Evolutionary conservation across 2,113 vertebrate species (phyloP), one percentile per base, ranked within the genome.

Genomic region (Meriones unguiculatus): DNA sequence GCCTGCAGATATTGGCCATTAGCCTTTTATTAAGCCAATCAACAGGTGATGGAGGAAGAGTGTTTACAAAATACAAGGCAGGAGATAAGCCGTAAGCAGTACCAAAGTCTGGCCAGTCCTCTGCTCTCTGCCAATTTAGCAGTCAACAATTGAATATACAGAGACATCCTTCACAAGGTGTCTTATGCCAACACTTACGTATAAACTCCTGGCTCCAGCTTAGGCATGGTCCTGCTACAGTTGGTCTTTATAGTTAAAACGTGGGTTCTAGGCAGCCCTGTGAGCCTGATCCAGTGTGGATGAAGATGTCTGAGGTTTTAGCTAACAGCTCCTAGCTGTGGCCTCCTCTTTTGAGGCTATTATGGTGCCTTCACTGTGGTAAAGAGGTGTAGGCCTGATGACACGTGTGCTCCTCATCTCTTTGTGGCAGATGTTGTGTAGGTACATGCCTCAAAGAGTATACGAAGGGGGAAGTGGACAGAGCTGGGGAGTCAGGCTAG

Each of bases 331-430:
- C 59, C 82, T 89, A 0, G 0, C 59, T 76, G 57, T 77, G 65
- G 5, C 73, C 67, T 50, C n/a, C 17, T 12, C 54, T 20, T 35
- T 69, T 12, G 52, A 11, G 41, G 38, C 50, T 7, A 11, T 73
- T 6, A 0, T 0, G 1, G 50, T 28, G 64, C 32, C 30, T 4
- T 35, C 0, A 0, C 50, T 75, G 22, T 67, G 4, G 73, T n/a
- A 25, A 65, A 46, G 72, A n/a, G 1, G 2, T 38, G 13, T 12
- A 2, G 5, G 41, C 1, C 6, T 25, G 76, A 12, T 46, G 82
- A 25, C 9, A 59, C 14, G 25, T 15, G n/a, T 62, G 15, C 35
- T 35, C 70, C 86, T 67, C 24, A 5, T 38, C 35, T 38, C 65
- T 52, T 64, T 67, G 12, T 69, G 64, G 30, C 64, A 7, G 41